These are phyloP conservation scores for Thomomys bottae DNA, from an alignment of 2,113 vertebrate genomes.

Conservation along the genomic window DNA sequence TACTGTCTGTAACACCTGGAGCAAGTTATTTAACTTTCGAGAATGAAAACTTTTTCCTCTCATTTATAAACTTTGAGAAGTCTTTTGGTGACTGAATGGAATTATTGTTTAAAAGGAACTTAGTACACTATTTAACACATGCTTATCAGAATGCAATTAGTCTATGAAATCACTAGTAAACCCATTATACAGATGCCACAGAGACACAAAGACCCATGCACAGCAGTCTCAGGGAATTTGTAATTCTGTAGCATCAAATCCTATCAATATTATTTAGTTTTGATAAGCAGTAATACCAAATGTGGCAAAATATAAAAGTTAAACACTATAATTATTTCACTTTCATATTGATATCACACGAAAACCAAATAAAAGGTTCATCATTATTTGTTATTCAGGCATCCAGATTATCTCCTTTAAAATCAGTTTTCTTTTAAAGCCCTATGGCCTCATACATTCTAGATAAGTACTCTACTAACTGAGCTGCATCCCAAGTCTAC, in stretches of 20 bases:
- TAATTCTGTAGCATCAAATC: background rate
- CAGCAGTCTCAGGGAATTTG: background rate
- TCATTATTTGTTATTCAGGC: constrained; percentile 18
- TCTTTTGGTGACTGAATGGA: constrained; percentile 1
- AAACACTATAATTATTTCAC: constrained; percentile 13
- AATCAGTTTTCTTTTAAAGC: background rate
- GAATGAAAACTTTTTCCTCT: background rate
- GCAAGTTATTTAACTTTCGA: background rate
- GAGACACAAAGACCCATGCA: background rate
- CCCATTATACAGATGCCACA: background rate
- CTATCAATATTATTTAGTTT: background rate
- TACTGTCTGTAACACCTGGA: background rate
- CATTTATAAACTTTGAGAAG: background rate
- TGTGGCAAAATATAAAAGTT: constrained; percentile 6
- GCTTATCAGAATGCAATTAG: background rate
- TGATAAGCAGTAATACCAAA: background rate
- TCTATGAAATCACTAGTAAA: background rate
- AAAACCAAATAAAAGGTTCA: constrained; percentile 60
- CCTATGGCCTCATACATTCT: background rate
- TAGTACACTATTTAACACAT: background rate
- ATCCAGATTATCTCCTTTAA: background rate
- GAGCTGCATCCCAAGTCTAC: background rate
- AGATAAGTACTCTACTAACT: background rate
- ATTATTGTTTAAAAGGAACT: constrained; percentile 2
- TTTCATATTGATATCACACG: constrained; percentile 61